Percentiles rank a stretch among this genome's conserved stretches.
These are phyloP conservation scores for Lepidostoma basale DNA, from an alignment of 1,140 invertebrate genomes.

Conservation along the genomic window DNA sequence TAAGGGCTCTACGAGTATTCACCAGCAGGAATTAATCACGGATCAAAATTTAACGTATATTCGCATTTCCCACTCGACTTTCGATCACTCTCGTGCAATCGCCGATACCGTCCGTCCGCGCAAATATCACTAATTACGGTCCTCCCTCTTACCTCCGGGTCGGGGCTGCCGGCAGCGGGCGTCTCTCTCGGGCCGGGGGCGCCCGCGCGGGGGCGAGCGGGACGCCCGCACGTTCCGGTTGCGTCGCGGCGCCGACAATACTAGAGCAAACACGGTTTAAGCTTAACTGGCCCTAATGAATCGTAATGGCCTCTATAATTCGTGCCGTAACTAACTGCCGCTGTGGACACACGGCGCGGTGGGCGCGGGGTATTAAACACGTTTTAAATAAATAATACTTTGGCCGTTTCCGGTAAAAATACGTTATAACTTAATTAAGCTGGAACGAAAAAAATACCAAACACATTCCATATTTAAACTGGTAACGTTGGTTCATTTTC, in stretches of 20 bases:
- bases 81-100: background rate
- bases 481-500: no score
- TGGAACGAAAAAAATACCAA: no score
- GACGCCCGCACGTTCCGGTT: conserved; percentile 2
- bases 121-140: conserved; percentile 47
- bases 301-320: conserved; percentile 65
- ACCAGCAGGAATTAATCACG: background rate
- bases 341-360: conserved; percentile 5
- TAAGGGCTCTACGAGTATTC: background rate
- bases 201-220: conserved; percentile 16
- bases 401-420: no score
- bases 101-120: conserved; percentile 44
- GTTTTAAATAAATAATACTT: conserved; percentile 2
- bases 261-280: conserved; percentile 46
- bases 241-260: conserved; percentile 26
- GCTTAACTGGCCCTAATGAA: conserved; percentile 64
- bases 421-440: no score
- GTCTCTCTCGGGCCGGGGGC: background rate
- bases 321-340: conserved; percentile 60
- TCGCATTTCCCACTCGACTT: conserved; percentile 10
- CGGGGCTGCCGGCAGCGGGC: conserved; percentile 25
- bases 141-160: conserved; percentile 1
- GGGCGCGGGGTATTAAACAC: background rate
- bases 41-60: background rate
- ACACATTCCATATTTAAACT: no score